Evolutionary conservation across 2,888 invertebrate species (phyloP).

Genomic region (Drosophila lutescens): DNA sequence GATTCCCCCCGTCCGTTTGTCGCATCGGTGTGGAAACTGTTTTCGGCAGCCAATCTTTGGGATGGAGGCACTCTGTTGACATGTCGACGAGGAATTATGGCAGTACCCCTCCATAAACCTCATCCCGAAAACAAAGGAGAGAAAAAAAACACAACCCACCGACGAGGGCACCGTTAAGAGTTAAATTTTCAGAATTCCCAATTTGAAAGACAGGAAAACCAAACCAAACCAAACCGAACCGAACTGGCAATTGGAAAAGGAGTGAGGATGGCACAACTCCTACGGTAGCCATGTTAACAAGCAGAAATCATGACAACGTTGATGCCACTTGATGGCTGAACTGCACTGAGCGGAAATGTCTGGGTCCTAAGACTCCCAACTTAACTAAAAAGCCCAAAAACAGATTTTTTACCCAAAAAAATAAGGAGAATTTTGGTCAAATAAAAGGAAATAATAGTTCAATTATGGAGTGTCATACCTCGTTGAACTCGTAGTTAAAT

Average conservation of each 20-base stretch:
- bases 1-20: constrained; percentile 19
- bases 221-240: constrained; percentile 38
- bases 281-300: constrained; percentile 76
- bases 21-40: constrained; percentile 45
- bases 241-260: constrained; percentile 24
- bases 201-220: constrained; percentile 69
- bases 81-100: constrained; percentile 78
- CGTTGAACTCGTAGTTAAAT: too few relatives aligned
- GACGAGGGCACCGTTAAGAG: constrained; percentile 67
- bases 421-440: background rate
- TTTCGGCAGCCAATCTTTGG: constrained; percentile 36
- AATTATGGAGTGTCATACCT: too few relatives aligned
- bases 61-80: constrained; percentile 61
- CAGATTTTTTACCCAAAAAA: too few relatives aligned
- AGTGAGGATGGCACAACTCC: constrained; percentile 37
- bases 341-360: constrained; percentile 5
- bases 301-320: constrained; percentile 80
- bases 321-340: constrained; percentile 71
- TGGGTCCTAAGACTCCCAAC: too few relatives aligned
- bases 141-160: constrained; percentile 44
- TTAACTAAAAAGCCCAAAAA: too few relatives aligned
- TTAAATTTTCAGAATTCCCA: constrained; percentile 76
- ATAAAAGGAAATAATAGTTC: background rate
- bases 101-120: constrained; percentile 38
- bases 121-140: constrained; percentile 18